Percentiles rank a stretch among this genome's conserved stretches.
These are phyloP conservation scores for Drosophila pseudoobscura DNA, from an alignment of 1,140 invertebrate species.

Conservation along the genomic window DNA sequence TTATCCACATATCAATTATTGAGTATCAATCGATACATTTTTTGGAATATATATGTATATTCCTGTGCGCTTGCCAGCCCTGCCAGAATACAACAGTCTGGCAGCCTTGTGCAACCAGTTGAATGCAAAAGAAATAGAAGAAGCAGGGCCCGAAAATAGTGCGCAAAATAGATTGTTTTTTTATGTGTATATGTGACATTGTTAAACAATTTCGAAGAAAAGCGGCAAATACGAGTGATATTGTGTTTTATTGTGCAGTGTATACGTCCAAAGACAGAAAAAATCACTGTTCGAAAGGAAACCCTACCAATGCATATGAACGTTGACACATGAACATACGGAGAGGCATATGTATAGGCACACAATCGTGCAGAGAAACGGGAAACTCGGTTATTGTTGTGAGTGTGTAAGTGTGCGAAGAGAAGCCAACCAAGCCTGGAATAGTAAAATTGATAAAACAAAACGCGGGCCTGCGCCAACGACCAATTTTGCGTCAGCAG, in stretches of 20 bases:
- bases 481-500: conserved; percentile 14
- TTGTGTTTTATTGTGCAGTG: conserved; percentile 21
- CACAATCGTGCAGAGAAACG: conserved; percentile 24
- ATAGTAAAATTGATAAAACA: conserved; percentile 62
- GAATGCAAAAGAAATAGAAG: conserved; percentile 54
- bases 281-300: conserved; percentile 26
- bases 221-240: conserved; percentile 20
- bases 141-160: conserved; percentile 44
- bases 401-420: conserved; percentile 33
- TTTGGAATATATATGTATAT: no score
- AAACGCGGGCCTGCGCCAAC: conserved; percentile 7
- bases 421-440: conserved; percentile 16
- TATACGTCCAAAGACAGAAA: conserved; percentile 25
- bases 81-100: conserved; percentile 15
- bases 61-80: no score
- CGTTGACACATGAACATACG: conserved; percentile 24
- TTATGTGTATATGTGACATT: conserved; percentile 46
- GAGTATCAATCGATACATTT: no score
- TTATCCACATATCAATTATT: no score
- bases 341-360: conserved; percentile 16
- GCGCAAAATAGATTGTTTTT: conserved; percentile 54
- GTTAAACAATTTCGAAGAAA: not conserved
- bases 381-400: not conserved
- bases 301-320: conserved; percentile 9
- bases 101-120: conserved; percentile 60